Conservation (phyloP, 2,797 vertebrate genomes). For the Pangasius larnaudii region DNA sequence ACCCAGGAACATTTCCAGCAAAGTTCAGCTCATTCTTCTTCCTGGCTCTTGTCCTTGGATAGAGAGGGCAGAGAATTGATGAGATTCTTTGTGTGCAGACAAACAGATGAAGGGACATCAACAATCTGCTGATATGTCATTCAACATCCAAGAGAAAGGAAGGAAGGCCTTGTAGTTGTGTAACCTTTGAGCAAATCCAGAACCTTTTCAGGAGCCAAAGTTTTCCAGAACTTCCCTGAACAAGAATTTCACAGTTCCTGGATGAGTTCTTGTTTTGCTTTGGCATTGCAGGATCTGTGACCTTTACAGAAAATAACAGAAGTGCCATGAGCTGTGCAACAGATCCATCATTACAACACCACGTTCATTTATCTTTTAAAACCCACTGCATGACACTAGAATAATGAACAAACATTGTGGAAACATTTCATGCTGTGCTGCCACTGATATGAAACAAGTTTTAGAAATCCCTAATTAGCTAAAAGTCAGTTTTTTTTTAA, state of each 20-base stretch:
- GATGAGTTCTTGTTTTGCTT: slow-evolving; percentile 2
- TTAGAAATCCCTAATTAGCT: not conserved
- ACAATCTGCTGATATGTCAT: not conserved
- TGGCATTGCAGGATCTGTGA: not conserved
- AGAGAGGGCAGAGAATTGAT: slow-evolving; percentile 9
- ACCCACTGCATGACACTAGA: not conserved
- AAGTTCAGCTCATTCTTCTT: slow-evolving; percentile 33
- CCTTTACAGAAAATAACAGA: slow-evolving; percentile 20
- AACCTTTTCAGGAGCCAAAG: not conserved
- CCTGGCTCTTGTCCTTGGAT: slow-evolving; percentile 13
- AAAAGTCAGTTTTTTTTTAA: not conserved
- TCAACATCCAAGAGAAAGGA: not conserved
- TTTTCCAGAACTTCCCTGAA: not conserved
- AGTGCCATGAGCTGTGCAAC: not conserved
- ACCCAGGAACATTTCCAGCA: slow-evolving; percentile 34
- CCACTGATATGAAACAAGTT: not conserved
- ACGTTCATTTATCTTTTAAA: slow-evolving; percentile 6
- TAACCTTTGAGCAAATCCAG: not conserved
- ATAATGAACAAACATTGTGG: slow-evolving; percentile 6
- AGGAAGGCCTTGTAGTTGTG: not conserved
- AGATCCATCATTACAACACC: slow-evolving; percentile 15
- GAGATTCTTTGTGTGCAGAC: slow-evolving; percentile 15
- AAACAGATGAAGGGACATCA: not conserved
- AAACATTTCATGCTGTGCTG: not conserved
- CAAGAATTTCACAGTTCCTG: not conserved